Evolutionary conservation across 2,113 vertebrate species (phyloP), one percentile per base, ranked within the genome.

Genomic region (Zingel zingel): DNA sequence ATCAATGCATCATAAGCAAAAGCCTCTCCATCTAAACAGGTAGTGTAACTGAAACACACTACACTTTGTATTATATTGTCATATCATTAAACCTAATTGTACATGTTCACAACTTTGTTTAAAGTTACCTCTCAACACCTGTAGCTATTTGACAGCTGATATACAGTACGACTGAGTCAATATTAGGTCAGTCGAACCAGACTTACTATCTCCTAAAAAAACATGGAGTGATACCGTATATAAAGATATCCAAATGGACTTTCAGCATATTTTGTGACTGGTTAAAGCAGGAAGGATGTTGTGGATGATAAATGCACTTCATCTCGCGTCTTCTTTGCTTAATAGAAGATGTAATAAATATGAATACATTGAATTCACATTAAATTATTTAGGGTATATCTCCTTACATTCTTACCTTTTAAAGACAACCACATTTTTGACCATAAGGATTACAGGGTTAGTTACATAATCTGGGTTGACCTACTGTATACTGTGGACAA

Each of bases 141-240:
- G n/a, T 45, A 58, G 5, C 56, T 11, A 50, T 61, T 50, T 71
- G 36, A 70, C 25, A 59, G 1, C 47, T 36, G 36, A 65, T 14
- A 27, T 21, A 13, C n/a, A n/a, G n/a, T n/a, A n/a, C 51, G 25
- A 61, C 61, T 67, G 45, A 82, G 47, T 69, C 43, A 53, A 51
- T 67, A 69, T 66, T 19, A 48, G 13, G 39, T 58, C 36, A 62
- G 13, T 50, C 47, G 61, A 74, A 74, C 45, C 33, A 51, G 54
- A 53, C 13, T 9, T 30, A 54, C 36, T 53, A 56, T 68, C 36
- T 9, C 30, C 47, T 53, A 19, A 45, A 23, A 25, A 82, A 54
- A 75, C 45, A 74, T 13, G 1, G 6, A 33, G n/a, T 27, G 33
- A n/a, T 78, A 9, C 30, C 43, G 21, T 65, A 8, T 58, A 18